Conservation (phyloP, 1,140 invertebrate species). For the Rhyzopertha dominica region DNA sequence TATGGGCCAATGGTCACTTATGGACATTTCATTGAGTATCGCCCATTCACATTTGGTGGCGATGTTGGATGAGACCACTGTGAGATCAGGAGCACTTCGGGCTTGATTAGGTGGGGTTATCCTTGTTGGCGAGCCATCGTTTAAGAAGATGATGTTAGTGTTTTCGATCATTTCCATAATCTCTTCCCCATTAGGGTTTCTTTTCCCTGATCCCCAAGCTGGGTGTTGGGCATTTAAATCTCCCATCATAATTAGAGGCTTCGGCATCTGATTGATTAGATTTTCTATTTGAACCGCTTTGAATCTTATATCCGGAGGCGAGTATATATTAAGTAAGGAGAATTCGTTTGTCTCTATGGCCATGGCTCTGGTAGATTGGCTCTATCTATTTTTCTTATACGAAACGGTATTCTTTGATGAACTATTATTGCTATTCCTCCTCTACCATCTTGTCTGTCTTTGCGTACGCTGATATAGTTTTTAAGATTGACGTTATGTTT, state of each 20-base stretch:
- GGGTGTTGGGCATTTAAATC: constrained; percentile 6
- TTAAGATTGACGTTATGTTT: not conserved
- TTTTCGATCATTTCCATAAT: not conserved
- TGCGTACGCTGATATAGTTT: not conserved
- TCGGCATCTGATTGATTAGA: not conserved
- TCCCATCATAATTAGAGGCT: not conserved
- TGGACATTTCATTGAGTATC: not conserved
- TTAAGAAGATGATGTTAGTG: not conserved
- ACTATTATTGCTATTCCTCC: constrained; percentile 6
- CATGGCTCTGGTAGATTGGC: not conserved
- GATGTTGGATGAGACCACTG: not conserved
- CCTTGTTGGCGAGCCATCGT: constrained; percentile 8
- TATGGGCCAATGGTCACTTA: constrained; percentile 10
- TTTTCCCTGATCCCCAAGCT: not conserved
- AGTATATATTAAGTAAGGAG: constrained; percentile 1
- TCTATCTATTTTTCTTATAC: not conserved
- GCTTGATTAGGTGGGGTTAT: not conserved
- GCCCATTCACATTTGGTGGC: not conserved
- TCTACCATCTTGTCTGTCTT: not conserved
- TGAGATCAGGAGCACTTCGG: constrained; percentile 3
- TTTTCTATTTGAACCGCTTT: not conserved
- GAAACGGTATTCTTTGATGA: not conserved
- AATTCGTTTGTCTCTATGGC: not conserved
- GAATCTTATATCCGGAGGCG: constrained; percentile 1
- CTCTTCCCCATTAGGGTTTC: not conserved